phyloP scores from a whole-genome alignment of 2,888 invertebrate species.

The Mongoloraphidia duomilia region DNA sequence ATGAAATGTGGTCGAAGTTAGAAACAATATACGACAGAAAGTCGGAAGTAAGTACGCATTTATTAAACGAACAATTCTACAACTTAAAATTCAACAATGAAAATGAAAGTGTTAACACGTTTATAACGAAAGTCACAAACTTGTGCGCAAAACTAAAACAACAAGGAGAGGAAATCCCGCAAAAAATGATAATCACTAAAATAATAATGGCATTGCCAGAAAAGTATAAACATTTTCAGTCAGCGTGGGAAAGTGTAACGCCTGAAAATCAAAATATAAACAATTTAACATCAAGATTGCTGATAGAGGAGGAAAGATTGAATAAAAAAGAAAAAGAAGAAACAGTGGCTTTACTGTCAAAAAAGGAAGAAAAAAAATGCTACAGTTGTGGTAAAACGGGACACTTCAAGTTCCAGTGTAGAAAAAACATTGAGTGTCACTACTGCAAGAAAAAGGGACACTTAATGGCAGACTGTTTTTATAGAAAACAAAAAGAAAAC shows the following conservation, averaged over 20 bases:
- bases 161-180: not conserved
- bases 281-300: slow-evolving; percentile 5
- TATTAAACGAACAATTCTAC: slow-evolving; percentile 6
- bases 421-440: slow-evolving; percentile 7
- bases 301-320: slow-evolving; percentile 2
- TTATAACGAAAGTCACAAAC: not conserved
- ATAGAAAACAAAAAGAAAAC: too few species aligned
- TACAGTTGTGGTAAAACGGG: slow-evolving; percentile 7
- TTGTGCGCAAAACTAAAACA: not conserved
- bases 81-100: too few species aligned
- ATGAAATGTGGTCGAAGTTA: slow-evolving; percentile 16
- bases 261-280: slow-evolving; percentile 6
- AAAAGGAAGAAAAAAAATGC: slow-evolving; percentile 1
- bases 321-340: not conserved
- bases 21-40: not conserved
- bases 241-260: slow-evolving; percentile 5
- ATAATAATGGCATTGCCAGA: slow-evolving; percentile 1
- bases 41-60: slow-evolving; percentile 13
- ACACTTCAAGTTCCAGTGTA: slow-evolving; percentile 8
- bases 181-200: slow-evolving; percentile 13
- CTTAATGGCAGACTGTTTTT: slow-evolving; percentile 7
- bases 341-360: not conserved
- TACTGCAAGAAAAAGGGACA: slow-evolving; percentile 11
- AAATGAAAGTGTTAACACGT: too few species aligned
- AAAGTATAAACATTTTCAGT: slow-evolving; percentile 2